Evolutionary conservation across 2,888 invertebrate genomes (phyloP).

Genomic region (Leptinotarsa tumamoca): DNA sequence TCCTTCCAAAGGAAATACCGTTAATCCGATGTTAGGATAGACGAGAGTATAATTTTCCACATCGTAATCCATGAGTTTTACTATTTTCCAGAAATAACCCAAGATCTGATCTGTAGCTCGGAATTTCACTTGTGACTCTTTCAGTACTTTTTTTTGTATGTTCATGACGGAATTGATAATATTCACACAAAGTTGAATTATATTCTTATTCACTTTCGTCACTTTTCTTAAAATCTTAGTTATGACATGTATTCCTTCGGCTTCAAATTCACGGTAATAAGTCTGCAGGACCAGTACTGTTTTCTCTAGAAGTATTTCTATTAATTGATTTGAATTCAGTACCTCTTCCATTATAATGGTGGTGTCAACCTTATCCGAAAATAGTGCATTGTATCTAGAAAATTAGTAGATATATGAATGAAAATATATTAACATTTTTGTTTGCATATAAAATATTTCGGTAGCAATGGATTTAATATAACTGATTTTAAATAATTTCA

Average conservation of each 20-base stretch:
- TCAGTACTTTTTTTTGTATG: slow-evolving; percentile 26
- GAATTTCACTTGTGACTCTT: slow-evolving; percentile 29
- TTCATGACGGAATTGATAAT: slow-evolving; percentile 29
- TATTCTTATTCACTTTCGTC: slow-evolving; percentile 3
- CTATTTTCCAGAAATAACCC: slow-evolving; percentile 29
- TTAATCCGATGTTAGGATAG: slow-evolving; percentile 21
- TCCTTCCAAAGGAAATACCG: slow-evolving; percentile 18
- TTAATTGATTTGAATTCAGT: neutral
- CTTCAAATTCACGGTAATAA: slow-evolving; percentile 3
- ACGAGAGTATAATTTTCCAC: neutral
- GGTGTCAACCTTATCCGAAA: slow-evolving; percentile 25
- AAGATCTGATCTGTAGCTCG: slow-evolving; percentile 34
- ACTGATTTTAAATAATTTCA: too few species aligned
- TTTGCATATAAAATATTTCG: too few species aligned
- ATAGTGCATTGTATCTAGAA: slow-evolving; percentile 32
- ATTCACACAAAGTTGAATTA: slow-evolving; percentile 15
- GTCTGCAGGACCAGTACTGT: neutral
- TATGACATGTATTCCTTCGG: slow-evolving; percentile 28
- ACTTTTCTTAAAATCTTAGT: slow-evolving; percentile 18
- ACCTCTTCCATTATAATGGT: slow-evolving; percentile 28
- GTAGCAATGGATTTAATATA: too few species aligned
- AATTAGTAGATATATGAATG: neutral
- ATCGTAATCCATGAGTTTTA: neutral
- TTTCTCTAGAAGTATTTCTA: neutral
- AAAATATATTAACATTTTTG: too few species aligned